phyloP scores from a whole-genome alignment of 2,113 vertebrate species.

The Hydrolagus affinis region DNA sequence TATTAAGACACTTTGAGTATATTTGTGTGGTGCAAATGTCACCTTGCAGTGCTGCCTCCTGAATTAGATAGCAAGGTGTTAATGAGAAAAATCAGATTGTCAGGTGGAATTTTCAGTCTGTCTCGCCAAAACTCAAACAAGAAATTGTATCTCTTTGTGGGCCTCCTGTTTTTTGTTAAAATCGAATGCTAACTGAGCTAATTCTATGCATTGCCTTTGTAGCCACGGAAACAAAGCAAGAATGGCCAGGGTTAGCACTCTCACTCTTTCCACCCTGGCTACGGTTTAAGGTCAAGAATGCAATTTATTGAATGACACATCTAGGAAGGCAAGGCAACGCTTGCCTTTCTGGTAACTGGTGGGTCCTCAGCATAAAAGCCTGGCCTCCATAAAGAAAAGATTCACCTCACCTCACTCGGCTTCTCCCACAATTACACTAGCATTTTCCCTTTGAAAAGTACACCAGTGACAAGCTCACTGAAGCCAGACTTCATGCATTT shows the following conservation, averaged over 20 bases:
- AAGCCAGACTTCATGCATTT: neutral
- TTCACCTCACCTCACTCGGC: neutral
- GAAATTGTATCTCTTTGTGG: neutral
- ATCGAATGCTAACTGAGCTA: neutral
- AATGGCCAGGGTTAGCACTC: neutral
- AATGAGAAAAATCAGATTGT: neutral
- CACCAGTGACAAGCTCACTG: too few relatives aligned
- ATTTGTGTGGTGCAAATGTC: neutral
- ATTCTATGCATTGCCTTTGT: slow-evolving; percentile 21
- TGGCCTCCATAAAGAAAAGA: neutral
- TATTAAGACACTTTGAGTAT: neutral
- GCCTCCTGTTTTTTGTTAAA: slow-evolving; percentile 1
- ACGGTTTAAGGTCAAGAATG: slow-evolving; percentile 50
- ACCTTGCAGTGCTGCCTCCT: neutral
- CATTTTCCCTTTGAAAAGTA: neutral
- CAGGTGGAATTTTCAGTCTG: neutral
- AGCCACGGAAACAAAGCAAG: slow-evolving; percentile 34
- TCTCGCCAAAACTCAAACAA: neutral
- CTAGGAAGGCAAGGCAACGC: slow-evolving; percentile 45
- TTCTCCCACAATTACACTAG: neutral
- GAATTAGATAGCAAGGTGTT: neutral
- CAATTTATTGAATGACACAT: slow-evolving; percentile 47
- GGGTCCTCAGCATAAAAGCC: neutral
- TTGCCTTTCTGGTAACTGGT: slow-evolving; percentile 34
- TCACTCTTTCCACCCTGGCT: slow-evolving; percentile 1